Base-by-base conservation (phyloP, 2,113 vertebrate species). In the Scortum barcoo region DNA sequence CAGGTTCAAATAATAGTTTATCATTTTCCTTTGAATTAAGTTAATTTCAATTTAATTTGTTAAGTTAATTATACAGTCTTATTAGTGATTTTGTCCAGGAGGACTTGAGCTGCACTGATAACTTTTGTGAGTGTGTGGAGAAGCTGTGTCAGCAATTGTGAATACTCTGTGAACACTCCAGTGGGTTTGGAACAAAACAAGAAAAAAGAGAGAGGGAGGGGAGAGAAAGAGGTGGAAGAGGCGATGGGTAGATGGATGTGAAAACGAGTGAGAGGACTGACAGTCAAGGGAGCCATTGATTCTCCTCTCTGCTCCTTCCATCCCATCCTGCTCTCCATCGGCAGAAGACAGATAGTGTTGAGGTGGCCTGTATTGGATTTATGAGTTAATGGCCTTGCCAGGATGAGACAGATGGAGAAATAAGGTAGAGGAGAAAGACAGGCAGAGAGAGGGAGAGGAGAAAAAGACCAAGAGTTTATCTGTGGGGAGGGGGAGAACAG, bases 321-420 rank as follows among this genome's bases (percentile, higher is more conserved):
- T 89, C 75, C 88, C 80, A 61, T 82, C 87, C 78, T 14, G 74
- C 84, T 77, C 72, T 84, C 84, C 89, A 91, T 89, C 73, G 91
- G 89, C 92, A 94, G 92, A 94, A 93, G 93, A 92, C 89, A 91
- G 88, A 94, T 94, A 92, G 92, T 94, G 93, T 93, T 94, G 91
- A 94, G 93, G 91, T 94, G 88, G 91, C 86, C 91, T 81, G 84
- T 92, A 91, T 94, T 93, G 92, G 88, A 93, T 93, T 92, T 90
- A 92, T 92, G 90, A 91, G 90, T 91, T 93, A 93, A 93, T 93
- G 91, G 92, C 83, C 83, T 85, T 88, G 86, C 90, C 86, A 91
- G 87, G 81, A 79, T 44, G 85, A 91, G 90, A 94, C 89, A 90
- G 90, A 94, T 93, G 89, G 85, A 89, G 85, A 89, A 94, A 93